Percentiles rank a stretch among this genome's conserved stretches.
These are phyloP conservation scores for Endotricha flammealis DNA, from an alignment of 2,888 invertebrate genomes.

Conservation along the genomic window DNA sequence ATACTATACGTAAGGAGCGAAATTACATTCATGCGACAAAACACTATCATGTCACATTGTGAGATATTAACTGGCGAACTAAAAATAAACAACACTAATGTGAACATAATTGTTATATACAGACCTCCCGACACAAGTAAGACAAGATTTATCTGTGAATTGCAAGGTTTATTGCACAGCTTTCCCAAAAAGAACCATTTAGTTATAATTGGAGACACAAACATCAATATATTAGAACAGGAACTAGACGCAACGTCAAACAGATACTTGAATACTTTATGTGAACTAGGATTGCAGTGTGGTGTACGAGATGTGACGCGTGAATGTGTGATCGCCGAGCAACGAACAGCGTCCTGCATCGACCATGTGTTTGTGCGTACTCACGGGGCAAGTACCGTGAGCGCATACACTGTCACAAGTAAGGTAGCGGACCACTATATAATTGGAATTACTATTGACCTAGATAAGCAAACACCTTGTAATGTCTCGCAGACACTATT, in stretches of 20 bases:
- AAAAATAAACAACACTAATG: not conserved
- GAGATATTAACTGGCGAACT: not conserved
- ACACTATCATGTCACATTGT: not conserved
- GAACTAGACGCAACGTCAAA: too few species aligned
- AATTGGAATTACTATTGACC: constrained; percentile 1
- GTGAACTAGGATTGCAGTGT: constrained; percentile 3
- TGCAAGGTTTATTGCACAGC: not conserved
- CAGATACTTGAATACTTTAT: not conserved
- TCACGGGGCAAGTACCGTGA: not conserved
- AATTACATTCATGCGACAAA: not conserved
- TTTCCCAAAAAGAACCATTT: not conserved
- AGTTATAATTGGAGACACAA: not conserved
- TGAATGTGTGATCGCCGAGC: too few species aligned
- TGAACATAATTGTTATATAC: not conserved
- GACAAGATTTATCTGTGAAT: not conserved
- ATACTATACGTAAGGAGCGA: constrained; percentile 4
- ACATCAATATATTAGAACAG: not conserved
- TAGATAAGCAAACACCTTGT: not conserved
- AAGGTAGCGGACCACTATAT: constrained; percentile 4
- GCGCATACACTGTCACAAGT: not conserved
- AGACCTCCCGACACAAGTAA: not conserved
- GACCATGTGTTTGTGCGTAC: not conserved
- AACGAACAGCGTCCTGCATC: too few species aligned
- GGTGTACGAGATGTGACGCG: constrained; percentile 2
- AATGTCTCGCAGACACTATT: not conserved